phyloP scores from a whole-genome alignment of 2,113 vertebrate species.

The Panthera tigris region DNA sequence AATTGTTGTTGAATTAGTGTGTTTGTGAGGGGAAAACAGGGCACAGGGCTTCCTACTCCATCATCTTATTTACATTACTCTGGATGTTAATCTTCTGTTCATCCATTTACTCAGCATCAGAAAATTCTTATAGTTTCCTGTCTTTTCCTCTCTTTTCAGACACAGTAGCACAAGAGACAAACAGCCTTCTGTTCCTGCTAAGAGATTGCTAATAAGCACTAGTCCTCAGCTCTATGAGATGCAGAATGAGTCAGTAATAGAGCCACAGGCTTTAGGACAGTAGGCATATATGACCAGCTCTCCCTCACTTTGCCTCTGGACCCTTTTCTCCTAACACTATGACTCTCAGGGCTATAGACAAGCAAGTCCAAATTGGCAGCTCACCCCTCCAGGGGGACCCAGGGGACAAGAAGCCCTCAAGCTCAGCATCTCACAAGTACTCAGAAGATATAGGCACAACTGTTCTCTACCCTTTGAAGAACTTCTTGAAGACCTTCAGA shows the following conservation, averaged over 20 bases:
- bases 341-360: background rate
- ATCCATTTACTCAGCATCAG: background rate
- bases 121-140: background rate
- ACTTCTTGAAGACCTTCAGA: background rate
- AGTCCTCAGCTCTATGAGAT: background rate
- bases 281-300: background rate
- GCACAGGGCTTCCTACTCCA: background rate
- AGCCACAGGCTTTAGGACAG: background rate
- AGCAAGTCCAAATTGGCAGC: background rate
- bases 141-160: background rate
- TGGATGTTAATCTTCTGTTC: background rate
- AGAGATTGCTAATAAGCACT: background rate
- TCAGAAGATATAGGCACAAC: background rate
- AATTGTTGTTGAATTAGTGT: background rate
- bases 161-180: background rate
- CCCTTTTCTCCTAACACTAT: background rate
- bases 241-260: background rate
- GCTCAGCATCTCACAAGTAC: background rate
- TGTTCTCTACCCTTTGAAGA: background rate
- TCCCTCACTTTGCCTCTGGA: background rate
- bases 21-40: background rate
- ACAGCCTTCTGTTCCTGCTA: background rate
- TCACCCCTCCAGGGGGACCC: background rate
- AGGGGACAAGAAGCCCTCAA: background rate
- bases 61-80: background rate